Evolutionary conservation across 2,113 vertebrate genomes (phyloP), one percentile per base, ranked within the genome.

Genomic region (Axis porcinus): DNA sequence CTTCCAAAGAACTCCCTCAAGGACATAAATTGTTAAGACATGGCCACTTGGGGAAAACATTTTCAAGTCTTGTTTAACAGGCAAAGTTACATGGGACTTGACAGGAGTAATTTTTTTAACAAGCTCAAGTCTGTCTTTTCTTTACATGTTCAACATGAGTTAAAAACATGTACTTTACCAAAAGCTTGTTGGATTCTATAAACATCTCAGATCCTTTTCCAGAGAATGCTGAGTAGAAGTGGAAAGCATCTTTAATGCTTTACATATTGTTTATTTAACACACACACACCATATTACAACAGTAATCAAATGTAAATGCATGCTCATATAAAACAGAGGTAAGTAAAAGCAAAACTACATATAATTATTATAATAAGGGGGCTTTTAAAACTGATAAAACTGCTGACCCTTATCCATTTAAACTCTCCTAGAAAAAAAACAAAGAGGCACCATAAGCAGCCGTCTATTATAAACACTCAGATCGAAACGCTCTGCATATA

Each of bases 21-120:
- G 83, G 89, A 95, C 97, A 98, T 96, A 97, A 98, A 97, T 86
- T 96, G 96, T 92, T 91, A 89, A 95, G 97, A 95, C 86, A 86
- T 50, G 52, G 91, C 81, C 91, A 89, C 76, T 93, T 89, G 93
- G 93, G 93, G 86, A 64, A 97, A 98, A 96, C 82, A 83, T 97
- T 97, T 89, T 93, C 86, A 96, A 97, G 93, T 95, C 54, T 60
- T 76, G 57, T 95, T 96, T 98, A 96, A 97, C 97, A 93, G 36
- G 87, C 28, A 58, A 84, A 91, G 89, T 62, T 95, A 82, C 97
- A 95, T 50, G 93, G 94, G 45, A 97, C 82, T 97, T 95, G 92
- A 97, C 96, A 97, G 91, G 78, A 91, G 70, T 93, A 82, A 94
- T 94, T 97, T 84, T 55, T 93, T 91, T 82, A 97, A 97, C 96